These are phyloP conservation scores for Porites lobata DNA, from an alignment of 92 coral and sea anemone genomes.

Conservation along the genomic window DNA sequence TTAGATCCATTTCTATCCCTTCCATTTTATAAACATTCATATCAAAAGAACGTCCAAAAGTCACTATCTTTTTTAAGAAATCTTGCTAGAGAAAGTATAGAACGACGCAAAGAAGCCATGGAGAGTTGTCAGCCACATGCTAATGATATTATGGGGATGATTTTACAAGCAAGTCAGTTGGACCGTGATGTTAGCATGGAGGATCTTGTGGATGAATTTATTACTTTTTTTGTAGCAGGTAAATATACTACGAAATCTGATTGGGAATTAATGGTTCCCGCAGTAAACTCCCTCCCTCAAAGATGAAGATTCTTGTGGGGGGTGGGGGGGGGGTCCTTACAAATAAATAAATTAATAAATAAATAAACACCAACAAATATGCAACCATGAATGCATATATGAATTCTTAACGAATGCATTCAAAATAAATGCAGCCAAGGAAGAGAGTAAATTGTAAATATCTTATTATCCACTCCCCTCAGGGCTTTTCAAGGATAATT, in stretches of 20 bases:
- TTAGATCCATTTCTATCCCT: conserved; percentile 6
- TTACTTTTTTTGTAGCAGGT: conserved; percentile 80
- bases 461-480: no score
- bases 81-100: conserved; percentile 10
- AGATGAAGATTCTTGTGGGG: no score
- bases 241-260: background rate
- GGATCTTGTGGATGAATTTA: conserved; percentile 73
- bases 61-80: background rate
- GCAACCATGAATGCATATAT: no score
- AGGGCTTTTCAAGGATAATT: no score
- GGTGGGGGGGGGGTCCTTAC: no score
- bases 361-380: no score
- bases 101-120: conserved; percentile 8
- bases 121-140: background rate
- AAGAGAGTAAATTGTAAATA: no score
- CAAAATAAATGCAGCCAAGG: no score
- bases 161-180: conserved; percentile 29
- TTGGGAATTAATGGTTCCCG: background rate
- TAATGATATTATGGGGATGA: conserved; percentile 62
- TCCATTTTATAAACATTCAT: conserved; percentile 29
- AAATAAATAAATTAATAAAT: no score
- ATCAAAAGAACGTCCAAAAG: background rate
- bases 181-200: conserved; percentile 43
- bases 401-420: no score
- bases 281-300: background rate